Evolutionary conservation across 2,888 invertebrate genomes (phyloP).

Genomic region (Cotesia congregata): DNA sequence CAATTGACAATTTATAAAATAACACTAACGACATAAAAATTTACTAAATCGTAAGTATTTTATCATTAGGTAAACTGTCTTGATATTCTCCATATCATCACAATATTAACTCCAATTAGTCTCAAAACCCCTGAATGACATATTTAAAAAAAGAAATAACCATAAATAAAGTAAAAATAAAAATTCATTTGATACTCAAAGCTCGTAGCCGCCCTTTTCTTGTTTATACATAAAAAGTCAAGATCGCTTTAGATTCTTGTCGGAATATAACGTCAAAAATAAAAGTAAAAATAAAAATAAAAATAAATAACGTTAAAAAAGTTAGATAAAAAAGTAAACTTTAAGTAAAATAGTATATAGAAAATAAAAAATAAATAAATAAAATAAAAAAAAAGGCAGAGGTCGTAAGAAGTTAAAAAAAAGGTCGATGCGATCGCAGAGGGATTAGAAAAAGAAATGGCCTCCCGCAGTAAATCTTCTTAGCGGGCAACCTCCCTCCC

Average conservation of each 20-base stretch:
- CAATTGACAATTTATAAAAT: too few species aligned
- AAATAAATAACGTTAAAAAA: slow-evolving; percentile 12
- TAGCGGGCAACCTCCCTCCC: slow-evolving; percentile 28
- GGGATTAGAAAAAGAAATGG: slow-evolving; percentile 49
- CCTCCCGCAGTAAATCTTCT: slow-evolving; percentile 43
- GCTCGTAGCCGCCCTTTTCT: background rate
- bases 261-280: background rate
- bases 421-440: slow-evolving; percentile 43
- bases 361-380: slow-evolving; percentile 33
- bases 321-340: slow-evolving; percentile 6
- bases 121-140: too few species aligned
- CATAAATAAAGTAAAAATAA: background rate
- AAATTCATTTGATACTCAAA: background rate
- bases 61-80: too few species aligned
- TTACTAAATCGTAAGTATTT: too few species aligned
- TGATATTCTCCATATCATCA: too few species aligned
- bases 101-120: too few species aligned
- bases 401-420: slow-evolving; percentile 23
- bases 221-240: slow-evolving; percentile 25
- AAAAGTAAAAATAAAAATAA: background rate
- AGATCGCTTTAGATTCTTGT: slow-evolving; percentile 19
- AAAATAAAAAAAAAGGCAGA: slow-evolving; percentile 17
- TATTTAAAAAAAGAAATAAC: too few species aligned
- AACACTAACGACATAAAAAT: too few species aligned
- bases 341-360: slow-evolving; percentile 8